Conservation (phyloP, 1,140 invertebrate genomes). For the Diachasmimorpha longicaudata region DNA sequence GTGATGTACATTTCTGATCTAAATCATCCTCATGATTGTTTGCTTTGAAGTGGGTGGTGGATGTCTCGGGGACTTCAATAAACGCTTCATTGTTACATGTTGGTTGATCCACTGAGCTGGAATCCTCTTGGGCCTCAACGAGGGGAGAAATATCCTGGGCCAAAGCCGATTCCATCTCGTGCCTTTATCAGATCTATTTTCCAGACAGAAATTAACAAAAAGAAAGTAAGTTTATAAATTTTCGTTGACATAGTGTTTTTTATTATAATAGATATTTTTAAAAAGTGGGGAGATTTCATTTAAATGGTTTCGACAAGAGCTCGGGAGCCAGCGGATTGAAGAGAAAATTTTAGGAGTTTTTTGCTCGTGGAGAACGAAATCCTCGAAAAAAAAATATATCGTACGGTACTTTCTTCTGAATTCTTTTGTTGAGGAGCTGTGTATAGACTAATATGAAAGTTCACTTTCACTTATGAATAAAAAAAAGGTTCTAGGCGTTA, state of each 20-base stretch:
- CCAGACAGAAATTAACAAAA: not conserved
- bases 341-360: not conserved
- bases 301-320: no score
- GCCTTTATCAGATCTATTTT: conserved; percentile 14
- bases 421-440: not conserved
- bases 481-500: not conserved
- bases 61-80: not conserved
- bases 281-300: not conserved
- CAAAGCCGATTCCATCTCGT: conserved; percentile 56
- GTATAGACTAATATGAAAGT: not conserved
- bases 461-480: not conserved
- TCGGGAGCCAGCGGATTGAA: no score
- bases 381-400: not conserved
- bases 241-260: not conserved
- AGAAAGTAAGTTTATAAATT: conserved; percentile 3
- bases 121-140: conserved; percentile 48
- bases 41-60: not conserved
- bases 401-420: not conserved
- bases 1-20: not conserved
- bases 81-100: conserved; percentile 13
- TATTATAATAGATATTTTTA: not conserved
- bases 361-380: not conserved
- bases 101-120: conserved; percentile 40
- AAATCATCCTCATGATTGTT: not conserved
- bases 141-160: conserved; percentile 33